Percentiles rank a stretch among this genome's conserved stretches.
These are phyloP conservation scores for Drosophila tropicalis DNA, from an alignment of 1,140 invertebrate genomes.

Conservation along the genomic window DNA sequence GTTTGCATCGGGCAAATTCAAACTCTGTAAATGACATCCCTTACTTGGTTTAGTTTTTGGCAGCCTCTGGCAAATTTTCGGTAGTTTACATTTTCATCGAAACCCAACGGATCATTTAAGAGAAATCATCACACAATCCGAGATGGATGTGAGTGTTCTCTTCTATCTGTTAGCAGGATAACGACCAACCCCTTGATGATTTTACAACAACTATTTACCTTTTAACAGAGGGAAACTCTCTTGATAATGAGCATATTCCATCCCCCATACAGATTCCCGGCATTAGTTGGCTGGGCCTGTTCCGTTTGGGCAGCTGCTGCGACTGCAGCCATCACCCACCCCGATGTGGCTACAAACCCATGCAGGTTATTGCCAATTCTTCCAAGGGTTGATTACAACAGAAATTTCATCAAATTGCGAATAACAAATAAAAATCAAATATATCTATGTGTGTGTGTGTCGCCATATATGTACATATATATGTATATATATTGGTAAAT, in stretches of 20 bases:
- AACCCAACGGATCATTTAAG: constrained; percentile 1
- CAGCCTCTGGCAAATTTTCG: background rate
- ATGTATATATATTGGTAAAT: constrained; percentile 1
- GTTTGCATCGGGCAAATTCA: background rate
- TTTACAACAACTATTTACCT: background rate
- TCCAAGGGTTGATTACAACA: constrained; percentile 36
- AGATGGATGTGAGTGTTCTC: background rate
- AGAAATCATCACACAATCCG: background rate
- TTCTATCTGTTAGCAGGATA: background rate
- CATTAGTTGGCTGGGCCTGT: background rate
- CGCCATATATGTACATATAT: background rate
- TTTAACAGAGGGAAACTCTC: background rate
- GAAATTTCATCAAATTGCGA: constrained; percentile 29
- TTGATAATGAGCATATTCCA: background rate
- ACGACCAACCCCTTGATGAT: background rate
- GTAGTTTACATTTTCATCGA: background rate
- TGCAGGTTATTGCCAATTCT: constrained; percentile 38
- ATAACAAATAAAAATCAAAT: constrained; percentile 7
- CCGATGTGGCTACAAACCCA: constrained; percentile 19
- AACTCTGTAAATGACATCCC: background rate
- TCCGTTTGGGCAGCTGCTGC: constrained; percentile 1
- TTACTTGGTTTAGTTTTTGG: background rate
- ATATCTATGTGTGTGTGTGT: background rate
- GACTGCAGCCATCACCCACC: constrained; percentile 19
- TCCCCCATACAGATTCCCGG: constrained; percentile 2